phyloP scores from a whole-genome alignment of 2,888 invertebrate genomes.

The Cosmopolites sordidus region DNA sequence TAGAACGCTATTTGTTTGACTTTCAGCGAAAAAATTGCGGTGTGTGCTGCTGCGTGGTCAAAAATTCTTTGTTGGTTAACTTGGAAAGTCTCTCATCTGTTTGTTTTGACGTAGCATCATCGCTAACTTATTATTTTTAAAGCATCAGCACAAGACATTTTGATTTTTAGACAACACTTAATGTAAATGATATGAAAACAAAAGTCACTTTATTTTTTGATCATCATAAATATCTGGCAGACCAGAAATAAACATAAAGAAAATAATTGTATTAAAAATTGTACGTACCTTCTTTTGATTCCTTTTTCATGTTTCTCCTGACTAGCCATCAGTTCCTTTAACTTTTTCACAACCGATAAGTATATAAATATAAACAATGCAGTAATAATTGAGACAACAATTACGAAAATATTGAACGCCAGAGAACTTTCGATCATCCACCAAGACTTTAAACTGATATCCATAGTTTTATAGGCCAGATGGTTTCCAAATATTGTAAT shows the following conservation, averaged over 20 bases:
- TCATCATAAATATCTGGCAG: too few species aligned
- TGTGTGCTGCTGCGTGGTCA: too few species aligned
- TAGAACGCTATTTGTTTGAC: too few species aligned
- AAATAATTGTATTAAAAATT: neutral
- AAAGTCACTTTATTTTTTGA: too few species aligned
- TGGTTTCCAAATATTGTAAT: constrained; percentile 64
- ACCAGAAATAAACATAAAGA: neutral
- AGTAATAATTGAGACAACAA: constrained; percentile 64
- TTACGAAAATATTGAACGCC: constrained; percentile 63
- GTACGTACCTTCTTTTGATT: constrained; percentile 53
- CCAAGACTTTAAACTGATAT: constrained; percentile 58
- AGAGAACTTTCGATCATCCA: constrained; percentile 59
- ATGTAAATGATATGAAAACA: too few species aligned
- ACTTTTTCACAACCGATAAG: constrained; percentile 60
- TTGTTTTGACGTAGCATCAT: too few species aligned
- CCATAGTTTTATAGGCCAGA: constrained; percentile 61
- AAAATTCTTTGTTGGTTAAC: too few species aligned
- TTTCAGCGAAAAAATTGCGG: too few species aligned
- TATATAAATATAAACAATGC: constrained; percentile 65
- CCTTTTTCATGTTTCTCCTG: constrained; percentile 58
- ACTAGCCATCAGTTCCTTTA: constrained; percentile 57
- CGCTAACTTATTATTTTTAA: too few species aligned
- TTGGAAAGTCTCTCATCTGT: too few species aligned
- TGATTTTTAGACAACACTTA: too few species aligned
- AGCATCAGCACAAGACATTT: too few species aligned